Evolutionary conservation across 2,797 vertebrate species (phyloP).

Genomic region (Pogonophryne albipinna): DNA sequence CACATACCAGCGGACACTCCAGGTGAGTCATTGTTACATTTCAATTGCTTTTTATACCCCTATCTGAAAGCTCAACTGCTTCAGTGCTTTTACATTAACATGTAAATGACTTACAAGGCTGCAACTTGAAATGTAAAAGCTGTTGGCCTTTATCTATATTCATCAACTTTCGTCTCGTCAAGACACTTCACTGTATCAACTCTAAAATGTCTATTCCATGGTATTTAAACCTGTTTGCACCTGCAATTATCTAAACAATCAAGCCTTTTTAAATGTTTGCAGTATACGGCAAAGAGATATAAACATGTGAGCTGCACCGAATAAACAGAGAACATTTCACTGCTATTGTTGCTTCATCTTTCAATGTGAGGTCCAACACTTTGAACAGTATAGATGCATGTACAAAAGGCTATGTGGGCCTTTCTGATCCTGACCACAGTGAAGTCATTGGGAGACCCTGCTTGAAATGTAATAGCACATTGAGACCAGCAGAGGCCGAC

Average conservation of each 20-base stretch:
- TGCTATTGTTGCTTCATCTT: background rate
- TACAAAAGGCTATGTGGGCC: too few relatives aligned
- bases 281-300: too few relatives aligned
- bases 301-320: background rate
- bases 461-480: constrained; percentile 34
- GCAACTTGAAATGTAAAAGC: background rate
- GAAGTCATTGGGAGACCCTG: background rate
- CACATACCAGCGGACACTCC: background rate
- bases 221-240: background rate
- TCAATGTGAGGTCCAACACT: background rate
- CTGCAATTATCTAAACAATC: background rate
- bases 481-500: constrained; percentile 61
- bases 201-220: too few relatives aligned
- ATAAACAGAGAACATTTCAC: background rate
- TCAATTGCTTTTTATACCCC: background rate
- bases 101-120: background rate
- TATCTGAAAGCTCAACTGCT: background rate
- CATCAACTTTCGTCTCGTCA: background rate
- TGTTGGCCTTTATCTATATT: background rate
- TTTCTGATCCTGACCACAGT: background rate
- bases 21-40: background rate
- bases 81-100: too few relatives aligned
- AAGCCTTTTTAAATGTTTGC: background rate
- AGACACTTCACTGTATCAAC: background rate
- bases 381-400: background rate